Conservation (phyloP, 2,888 invertebrate genomes). For the Lepidonotus clava region DNA sequence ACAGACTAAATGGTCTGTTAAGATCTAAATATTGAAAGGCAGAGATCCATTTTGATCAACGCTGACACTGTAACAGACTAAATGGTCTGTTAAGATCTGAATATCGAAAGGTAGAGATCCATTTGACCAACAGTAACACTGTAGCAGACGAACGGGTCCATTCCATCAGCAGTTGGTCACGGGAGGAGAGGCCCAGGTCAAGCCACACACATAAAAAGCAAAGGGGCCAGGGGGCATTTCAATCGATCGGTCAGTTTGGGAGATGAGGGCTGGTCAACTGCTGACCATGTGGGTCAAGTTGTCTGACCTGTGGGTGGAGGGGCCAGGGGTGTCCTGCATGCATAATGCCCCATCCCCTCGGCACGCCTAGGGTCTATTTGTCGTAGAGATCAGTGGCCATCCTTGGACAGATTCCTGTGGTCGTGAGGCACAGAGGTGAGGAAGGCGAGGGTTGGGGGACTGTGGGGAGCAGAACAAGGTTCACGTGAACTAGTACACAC, state of each 20-base stretch:
- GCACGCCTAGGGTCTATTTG: conserved; percentile 18
- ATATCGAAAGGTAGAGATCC: no score
- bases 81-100: no score
- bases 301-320: conserved; percentile 17
- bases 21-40: no score
- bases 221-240: conserved; percentile 29
- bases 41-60: no score
- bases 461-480: not conserved
- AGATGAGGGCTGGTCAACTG: not conserved
- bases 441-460: not conserved
- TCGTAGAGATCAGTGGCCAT: conserved; percentile 7
- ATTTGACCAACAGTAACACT: no score
- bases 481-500: no score
- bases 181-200: no score
- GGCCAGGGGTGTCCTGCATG: conserved; percentile 4
- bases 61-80: no score
- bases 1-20: no score
- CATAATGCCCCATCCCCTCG: conserved; percentile 25
- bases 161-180: no score
- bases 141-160: no score
- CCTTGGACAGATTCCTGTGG: not conserved
- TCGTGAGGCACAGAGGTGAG: not conserved
- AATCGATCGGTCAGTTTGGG: conserved; percentile 43
- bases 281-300: conserved; percentile 44
- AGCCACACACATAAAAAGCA: no score